Evolutionary conservation across 2,113 vertebrate genomes (phyloP).

Genomic region (Myodes glareolus): DNA sequence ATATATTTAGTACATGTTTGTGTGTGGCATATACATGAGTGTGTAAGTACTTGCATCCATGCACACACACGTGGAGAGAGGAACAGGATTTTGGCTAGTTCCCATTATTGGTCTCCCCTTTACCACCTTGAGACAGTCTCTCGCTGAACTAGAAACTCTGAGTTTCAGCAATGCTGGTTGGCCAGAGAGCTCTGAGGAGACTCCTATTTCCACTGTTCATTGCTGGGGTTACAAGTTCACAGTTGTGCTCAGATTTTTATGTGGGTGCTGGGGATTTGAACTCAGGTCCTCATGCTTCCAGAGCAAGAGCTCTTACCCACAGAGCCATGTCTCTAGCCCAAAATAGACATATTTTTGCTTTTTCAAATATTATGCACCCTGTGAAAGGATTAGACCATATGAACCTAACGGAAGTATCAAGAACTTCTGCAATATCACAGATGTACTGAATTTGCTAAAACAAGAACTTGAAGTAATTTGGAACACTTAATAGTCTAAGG

Average conservation of each 20-base stretch:
- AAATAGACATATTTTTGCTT: background rate
- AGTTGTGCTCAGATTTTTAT: background rate
- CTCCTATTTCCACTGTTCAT: background rate
- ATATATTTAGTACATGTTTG: background rate
- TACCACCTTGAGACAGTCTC: background rate
- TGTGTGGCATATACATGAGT: too few relatives aligned
- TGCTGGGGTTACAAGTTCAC: background rate
- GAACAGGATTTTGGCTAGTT: background rate
- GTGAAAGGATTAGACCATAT: background rate
- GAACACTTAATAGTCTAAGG: background rate
- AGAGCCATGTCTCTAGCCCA: background rate
- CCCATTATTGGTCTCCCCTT: background rate
- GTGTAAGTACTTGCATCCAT: background rate
- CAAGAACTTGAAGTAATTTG: background rate
- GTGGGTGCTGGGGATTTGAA: background rate
- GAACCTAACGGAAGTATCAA: slow-evolving; percentile 31
- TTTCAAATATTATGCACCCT: background rate
- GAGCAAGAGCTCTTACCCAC: background rate
- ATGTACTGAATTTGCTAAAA: background rate
- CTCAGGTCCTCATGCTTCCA: background rate
- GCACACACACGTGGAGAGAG: background rate
- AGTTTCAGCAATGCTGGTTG: background rate
- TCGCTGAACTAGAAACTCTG: background rate
- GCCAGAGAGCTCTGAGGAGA: background rate
- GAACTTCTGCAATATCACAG: background rate